Evolutionary conservation across 2,888 invertebrate species (phyloP).

Genomic region (Pammene aurita): DNA sequence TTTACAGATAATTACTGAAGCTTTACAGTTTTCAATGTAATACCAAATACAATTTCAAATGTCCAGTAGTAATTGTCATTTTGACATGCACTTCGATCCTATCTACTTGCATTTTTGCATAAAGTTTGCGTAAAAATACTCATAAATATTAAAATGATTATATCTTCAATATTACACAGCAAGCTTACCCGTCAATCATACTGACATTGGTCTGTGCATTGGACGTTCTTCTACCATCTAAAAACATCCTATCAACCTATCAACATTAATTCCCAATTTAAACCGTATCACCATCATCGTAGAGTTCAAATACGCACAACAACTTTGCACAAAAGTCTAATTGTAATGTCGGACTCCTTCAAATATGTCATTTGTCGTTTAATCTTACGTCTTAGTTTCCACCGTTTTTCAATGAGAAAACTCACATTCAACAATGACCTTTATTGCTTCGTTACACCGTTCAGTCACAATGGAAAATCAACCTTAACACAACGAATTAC

Average conservation of each 20-base stretch:
- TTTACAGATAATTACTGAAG: no score
- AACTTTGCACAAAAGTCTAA: not conserved
- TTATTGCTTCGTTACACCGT: constrained; percentile 47
- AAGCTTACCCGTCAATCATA: constrained; percentile 47
- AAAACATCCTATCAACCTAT: constrained; percentile 39
- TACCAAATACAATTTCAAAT: not conserved
- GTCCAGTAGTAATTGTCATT: not conserved
- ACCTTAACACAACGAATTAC: not conserved
- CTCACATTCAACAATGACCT: constrained; percentile 52
- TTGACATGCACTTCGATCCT: constrained; percentile 23
- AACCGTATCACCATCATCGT: not conserved
- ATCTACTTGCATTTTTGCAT: constrained; percentile 26
- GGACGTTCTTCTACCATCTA: constrained; percentile 41
- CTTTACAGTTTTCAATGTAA: no score
- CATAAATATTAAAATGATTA: constrained; percentile 22
- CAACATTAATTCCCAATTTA: constrained; percentile 8
- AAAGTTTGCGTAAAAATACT: constrained; percentile 7
- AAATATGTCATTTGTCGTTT: constrained; percentile 48
- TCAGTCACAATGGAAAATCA: constrained; percentile 2
- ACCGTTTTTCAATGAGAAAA: constrained; percentile 47
- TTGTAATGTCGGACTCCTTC: constrained; percentile 13
- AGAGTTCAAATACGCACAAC: not conserved
- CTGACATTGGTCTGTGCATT: constrained; percentile 54
- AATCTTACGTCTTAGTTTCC: constrained; percentile 45
- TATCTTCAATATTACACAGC: constrained; percentile 32